A percentile compares a stretch with the other conserved stretches of the same genome.
Conservation (phyloP, 2,113 vertebrate genomes). For the Pseudopodoces humilis region DNA sequence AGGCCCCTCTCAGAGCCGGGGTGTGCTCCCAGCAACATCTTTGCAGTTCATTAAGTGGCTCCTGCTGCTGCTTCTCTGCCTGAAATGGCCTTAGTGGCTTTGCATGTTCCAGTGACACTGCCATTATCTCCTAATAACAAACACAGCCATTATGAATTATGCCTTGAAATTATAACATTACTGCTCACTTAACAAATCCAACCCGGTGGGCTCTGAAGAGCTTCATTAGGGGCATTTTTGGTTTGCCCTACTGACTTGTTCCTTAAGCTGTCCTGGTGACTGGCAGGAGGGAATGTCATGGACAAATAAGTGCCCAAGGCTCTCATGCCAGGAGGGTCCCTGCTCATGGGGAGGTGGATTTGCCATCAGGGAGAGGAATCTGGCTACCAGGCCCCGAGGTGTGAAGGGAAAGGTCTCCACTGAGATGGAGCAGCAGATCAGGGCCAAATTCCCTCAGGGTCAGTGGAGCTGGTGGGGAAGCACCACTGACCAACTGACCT, state of each 20-base stretch:
- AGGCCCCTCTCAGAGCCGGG: not conserved
- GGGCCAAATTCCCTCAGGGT: rapidly evolving
- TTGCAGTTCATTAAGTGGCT: not conserved
- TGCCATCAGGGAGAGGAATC: not conserved
- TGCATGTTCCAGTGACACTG: not conserved
- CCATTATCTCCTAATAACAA: not conserved
- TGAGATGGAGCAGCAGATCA: not conserved
- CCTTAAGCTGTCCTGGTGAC: not conserved
- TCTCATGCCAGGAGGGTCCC: rapidly evolving
- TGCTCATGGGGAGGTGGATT: not conserved
- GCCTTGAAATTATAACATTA: not conserved
- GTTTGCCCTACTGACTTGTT: not conserved
- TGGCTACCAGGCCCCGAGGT: rapidly evolving
- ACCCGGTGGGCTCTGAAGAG: not conserved
- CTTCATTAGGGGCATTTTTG: not conserved
- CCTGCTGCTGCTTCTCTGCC: not conserved
- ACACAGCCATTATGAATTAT: not conserved
- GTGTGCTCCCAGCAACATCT: not conserved
- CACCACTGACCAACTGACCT: rapidly evolving
- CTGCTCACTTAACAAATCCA: not conserved
- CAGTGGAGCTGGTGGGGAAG: not conserved
- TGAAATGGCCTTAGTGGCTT: not conserved
- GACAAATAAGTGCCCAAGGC: not conserved
- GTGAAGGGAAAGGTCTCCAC: not conserved
- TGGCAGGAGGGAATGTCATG: rapidly evolving